phyloP scores from a whole-genome alignment of 2,113 vertebrate species.

The Verasper variegatus region DNA sequence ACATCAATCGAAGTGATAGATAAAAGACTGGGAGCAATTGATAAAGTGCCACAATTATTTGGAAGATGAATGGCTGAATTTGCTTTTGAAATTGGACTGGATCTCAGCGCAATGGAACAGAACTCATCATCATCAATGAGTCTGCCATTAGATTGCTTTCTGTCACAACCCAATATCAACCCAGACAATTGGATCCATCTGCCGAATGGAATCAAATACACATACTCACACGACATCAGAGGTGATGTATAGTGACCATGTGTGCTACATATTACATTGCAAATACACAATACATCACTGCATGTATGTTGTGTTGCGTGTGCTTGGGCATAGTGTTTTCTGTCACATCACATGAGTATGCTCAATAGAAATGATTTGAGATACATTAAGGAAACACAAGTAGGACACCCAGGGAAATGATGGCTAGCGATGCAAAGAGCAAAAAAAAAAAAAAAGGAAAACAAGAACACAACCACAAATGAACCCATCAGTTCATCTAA shows the following conservation, averaged over 20 bases:
- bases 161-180: slow-evolving; percentile 75
- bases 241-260: slow-evolving; percentile 75
- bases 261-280: slow-evolving; percentile 64
- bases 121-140: slow-evolving; percentile 83
- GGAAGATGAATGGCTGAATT: slow-evolving; percentile 84
- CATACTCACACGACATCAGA: slow-evolving; percentile 68
- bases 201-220: slow-evolving; percentile 79
- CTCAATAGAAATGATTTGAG: slow-evolving; percentile 59
- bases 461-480: slow-evolving; percentile 25
- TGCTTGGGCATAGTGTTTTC: slow-evolving; percentile 29
- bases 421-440: slow-evolving; percentile 16
- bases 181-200: slow-evolving; percentile 80
- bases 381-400: slow-evolving; percentile 51
- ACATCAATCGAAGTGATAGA: slow-evolving; percentile 85
- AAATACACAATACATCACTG: slow-evolving; percentile 70
- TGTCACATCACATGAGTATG: slow-evolving; percentile 29
- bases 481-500: slow-evolving; percentile 54
- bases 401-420: slow-evolving; percentile 41
- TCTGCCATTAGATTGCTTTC: slow-evolving; percentile 78
- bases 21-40: slow-evolving; percentile 82
- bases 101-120: slow-evolving; percentile 79
- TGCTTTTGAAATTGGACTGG: slow-evolving; percentile 84
- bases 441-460: not conserved
- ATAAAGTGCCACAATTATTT: slow-evolving; percentile 85
- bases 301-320: slow-evolving; percentile 36